phyloP scores from a whole-genome alignment of 2,888 invertebrate genomes.

The Hoplodrina blanda region DNA sequence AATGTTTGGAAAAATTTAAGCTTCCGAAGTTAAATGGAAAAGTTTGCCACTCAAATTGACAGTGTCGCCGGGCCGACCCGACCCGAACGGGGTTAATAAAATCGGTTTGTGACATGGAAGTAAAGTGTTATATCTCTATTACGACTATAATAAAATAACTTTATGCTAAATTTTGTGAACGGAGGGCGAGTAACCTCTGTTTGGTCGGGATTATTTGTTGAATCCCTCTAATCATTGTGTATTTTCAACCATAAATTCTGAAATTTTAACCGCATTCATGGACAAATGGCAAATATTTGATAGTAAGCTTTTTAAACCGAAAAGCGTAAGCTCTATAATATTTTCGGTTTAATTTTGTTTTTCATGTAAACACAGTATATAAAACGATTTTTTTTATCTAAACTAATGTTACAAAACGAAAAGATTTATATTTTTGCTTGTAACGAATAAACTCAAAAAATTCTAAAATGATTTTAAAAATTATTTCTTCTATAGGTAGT shows the following conservation, averaged over 20 bases:
- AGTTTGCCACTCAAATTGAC: slow-evolving; percentile 87
- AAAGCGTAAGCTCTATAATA: background rate
- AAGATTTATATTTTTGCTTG: too few species aligned
- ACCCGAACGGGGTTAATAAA: slow-evolving; percentile 79
- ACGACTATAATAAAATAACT: slow-evolving; percentile 69
- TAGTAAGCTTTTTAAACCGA: slow-evolving; percentile 9
- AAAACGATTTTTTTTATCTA: slow-evolving; percentile 6
- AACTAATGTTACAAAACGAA: too few species aligned
- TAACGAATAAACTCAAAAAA: too few species aligned
- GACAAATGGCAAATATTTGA: slow-evolving; percentile 16
- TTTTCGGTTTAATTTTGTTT: slow-evolving; percentile 4
- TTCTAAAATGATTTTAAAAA: too few species aligned
- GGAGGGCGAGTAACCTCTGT: slow-evolving; percentile 31
- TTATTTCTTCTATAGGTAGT: too few species aligned
- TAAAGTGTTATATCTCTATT: slow-evolving; percentile 75
- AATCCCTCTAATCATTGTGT: slow-evolving; percentile 41
- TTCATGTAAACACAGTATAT: background rate
- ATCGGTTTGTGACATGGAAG: slow-evolving; percentile 75
- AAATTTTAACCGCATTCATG: slow-evolving; percentile 27
- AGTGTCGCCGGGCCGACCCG: slow-evolving; percentile 74
- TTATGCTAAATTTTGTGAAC: slow-evolving; percentile 60
- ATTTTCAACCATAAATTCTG: slow-evolving; percentile 29
- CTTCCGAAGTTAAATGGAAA: slow-evolving; percentile 87
- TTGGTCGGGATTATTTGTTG: slow-evolving; percentile 53
- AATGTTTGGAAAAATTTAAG: slow-evolving; percentile 81